A percentile compares a stretch with the other conserved stretches of the same genome.
Conservation (phyloP, 2,888 invertebrate genomes). For the Diplolepis rosae region DNA sequence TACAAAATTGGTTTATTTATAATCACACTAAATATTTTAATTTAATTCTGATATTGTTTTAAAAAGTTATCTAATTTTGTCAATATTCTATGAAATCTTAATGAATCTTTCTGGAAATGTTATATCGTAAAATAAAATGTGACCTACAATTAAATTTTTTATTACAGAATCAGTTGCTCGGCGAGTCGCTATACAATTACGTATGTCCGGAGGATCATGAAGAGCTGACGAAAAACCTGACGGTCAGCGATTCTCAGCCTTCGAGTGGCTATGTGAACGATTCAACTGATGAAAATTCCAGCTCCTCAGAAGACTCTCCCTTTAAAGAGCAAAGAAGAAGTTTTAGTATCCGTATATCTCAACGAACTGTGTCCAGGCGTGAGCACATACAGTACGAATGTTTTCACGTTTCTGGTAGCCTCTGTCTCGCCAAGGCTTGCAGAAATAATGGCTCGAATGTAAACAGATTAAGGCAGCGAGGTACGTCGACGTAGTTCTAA, state of each 20-base stretch:
- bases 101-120: neutral
- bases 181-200: constrained; percentile 87
- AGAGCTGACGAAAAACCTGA: constrained; percentile 80
- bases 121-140: too few relatives aligned
- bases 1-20: too few relatives aligned
- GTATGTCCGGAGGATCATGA: constrained; percentile 87
- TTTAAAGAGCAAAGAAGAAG: constrained; percentile 68
- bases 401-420: constrained; percentile 74
- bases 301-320: constrained; percentile 67
- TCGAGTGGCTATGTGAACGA: neutral
- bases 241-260: neutral
- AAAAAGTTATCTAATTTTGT: too few relatives aligned
- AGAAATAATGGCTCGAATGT: constrained; percentile 48
- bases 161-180: constrained; percentile 87
- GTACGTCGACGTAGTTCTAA: constrained; percentile 31
- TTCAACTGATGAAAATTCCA: constrained; percentile 76
- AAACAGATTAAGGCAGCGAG: constrained; percentile 54
- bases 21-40: too few relatives aligned
- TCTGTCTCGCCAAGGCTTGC: constrained; percentile 67
- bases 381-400: constrained; percentile 75
- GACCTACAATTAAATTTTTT: neutral
- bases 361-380: constrained; percentile 73
- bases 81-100: neutral
- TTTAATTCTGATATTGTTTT: too few relatives aligned
- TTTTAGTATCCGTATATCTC: constrained; percentile 74